Conservation (phyloP, 2,888 invertebrate genomes). For the Anticlea derivata region DNA sequence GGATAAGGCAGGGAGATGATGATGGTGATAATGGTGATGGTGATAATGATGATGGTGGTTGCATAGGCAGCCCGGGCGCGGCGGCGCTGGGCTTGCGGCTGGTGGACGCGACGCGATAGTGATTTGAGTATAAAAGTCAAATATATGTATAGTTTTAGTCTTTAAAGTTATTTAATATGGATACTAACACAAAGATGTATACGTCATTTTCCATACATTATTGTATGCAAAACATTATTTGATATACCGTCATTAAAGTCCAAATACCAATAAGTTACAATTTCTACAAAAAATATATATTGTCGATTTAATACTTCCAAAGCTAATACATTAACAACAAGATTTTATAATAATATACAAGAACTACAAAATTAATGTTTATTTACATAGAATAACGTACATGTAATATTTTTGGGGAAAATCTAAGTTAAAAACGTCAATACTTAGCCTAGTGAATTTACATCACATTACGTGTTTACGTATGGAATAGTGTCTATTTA, state of each 20-base stretch:
- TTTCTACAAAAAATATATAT: constrained; percentile 33
- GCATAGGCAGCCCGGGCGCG: constrained; percentile 42
- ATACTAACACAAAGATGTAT: neutral
- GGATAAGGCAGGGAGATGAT: too few relatives aligned
- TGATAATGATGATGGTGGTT: neutral
- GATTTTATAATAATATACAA: constrained; percentile 45
- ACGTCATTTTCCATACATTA: constrained; percentile 17
- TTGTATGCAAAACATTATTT: constrained; percentile 12
- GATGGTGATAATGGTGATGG: too few relatives aligned
- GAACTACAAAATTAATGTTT: constrained; percentile 43
- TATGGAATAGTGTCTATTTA: constrained; percentile 54
- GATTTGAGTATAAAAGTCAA: too few relatives aligned
- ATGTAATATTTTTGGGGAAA: constrained; percentile 29
- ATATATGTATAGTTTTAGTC: too few relatives aligned
- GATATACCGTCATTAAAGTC: constrained; percentile 10
- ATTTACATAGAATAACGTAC: constrained; percentile 47
- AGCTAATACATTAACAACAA: constrained; percentile 39
- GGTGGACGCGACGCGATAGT: constrained; percentile 41
- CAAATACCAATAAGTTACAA: constrained; percentile 15
- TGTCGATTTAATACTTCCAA: constrained; percentile 46
- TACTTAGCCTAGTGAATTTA: constrained; percentile 28
- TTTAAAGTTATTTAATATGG: neutral
- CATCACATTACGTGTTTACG: constrained; percentile 57
- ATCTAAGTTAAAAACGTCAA: constrained; percentile 32
- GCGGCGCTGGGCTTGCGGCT: constrained; percentile 53